A percentile compares a stretch with the other conserved stretches of the same genome.
Evolutionary conservation across 2,113 vertebrate species (phyloP).

Genomic region (Microtus richardsoni): DNA sequence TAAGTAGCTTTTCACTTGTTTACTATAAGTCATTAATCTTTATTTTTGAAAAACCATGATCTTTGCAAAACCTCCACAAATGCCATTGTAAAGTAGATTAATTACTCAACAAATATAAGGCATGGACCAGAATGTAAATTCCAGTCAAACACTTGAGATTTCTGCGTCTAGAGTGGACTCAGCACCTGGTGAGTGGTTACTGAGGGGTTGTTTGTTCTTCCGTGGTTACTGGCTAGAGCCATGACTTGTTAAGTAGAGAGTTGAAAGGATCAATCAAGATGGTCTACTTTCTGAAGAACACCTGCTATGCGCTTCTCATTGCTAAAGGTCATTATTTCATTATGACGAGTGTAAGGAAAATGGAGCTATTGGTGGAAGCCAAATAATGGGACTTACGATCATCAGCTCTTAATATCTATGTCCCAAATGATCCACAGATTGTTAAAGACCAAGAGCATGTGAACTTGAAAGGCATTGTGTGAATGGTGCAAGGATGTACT

Average conservation of each 20-base stretch:
- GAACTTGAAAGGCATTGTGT: background rate
- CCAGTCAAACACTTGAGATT: conserved; percentile 59
- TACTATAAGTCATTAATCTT: conserved; percentile 58
- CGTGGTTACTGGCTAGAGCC: conserved; percentile 3
- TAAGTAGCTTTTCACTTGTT: conserved; percentile 60
- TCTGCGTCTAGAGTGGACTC: background rate
- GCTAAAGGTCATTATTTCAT: conserved; percentile 50
- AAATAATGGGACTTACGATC: conserved; percentile 30
- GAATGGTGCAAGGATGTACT: background rate
- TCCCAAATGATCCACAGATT: background rate
- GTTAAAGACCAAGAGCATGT: background rate
- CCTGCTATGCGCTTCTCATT: conserved; percentile 26
- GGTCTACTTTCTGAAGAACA: conserved; percentile 64
- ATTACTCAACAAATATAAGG: conserved; percentile 40
- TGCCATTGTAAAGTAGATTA: conserved; percentile 31
- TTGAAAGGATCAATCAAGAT: conserved; percentile 80
- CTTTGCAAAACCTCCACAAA: conserved; percentile 53
- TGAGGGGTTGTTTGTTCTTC: conserved; percentile 57
- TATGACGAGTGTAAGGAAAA: conserved; percentile 14
- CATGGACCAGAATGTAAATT: conserved; percentile 59
- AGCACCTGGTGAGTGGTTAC: conserved; percentile 12
- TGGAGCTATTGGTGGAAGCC: conserved; percentile 29
- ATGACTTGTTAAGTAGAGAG: conserved; percentile 34
- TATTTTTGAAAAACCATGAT: conserved; percentile 35
- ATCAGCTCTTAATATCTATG: conserved; percentile 71